phyloP scores from a whole-genome alignment of 2,888 invertebrate species.

The Aricia artaxerxes region DNA sequence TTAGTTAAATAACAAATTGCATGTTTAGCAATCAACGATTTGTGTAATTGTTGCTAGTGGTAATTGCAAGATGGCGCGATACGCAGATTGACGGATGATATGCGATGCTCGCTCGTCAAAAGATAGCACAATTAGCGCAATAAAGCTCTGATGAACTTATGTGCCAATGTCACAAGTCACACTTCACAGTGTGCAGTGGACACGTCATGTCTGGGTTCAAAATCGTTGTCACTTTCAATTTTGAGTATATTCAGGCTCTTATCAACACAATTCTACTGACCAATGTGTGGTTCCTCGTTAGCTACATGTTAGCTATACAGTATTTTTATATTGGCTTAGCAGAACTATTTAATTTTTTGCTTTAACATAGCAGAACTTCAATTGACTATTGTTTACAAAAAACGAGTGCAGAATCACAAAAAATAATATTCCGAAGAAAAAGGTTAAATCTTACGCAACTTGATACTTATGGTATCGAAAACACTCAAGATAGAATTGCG shows the following conservation, averaged over 20 bases:
- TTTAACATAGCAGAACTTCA: neutral
- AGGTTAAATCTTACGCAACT: slow-evolving; percentile 6
- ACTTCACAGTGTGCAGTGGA: neutral
- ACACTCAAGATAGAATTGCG: slow-evolving; percentile 30
- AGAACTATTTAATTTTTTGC: neutral
- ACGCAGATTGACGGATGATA: slow-evolving; percentile 29
- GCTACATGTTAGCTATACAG: neutral
- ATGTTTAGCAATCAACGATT: slow-evolving; percentile 40
- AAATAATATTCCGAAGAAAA: neutral
- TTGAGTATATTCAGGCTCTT: neutral
- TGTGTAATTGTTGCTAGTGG: slow-evolving; percentile 50
- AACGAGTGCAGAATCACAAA: slow-evolving; percentile 16
- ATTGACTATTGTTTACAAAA: neutral
- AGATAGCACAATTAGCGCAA: slow-evolving; percentile 35
- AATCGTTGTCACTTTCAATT: neutral
- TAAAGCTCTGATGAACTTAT: slow-evolving; percentile 18
- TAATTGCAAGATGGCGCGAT: slow-evolving; percentile 49
- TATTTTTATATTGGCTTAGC: neutral
- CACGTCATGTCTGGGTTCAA: neutral
- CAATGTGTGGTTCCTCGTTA: neutral
- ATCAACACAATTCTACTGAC: neutral
- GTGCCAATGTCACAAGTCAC: neutral
- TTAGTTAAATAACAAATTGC: slow-evolving; percentile 34
- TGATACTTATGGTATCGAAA: slow-evolving; percentile 15
- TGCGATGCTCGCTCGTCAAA: slow-evolving; percentile 27